phyloP scores from a whole-genome alignment of 2,888 invertebrate species.

The Anthophora plumipes region DNA sequence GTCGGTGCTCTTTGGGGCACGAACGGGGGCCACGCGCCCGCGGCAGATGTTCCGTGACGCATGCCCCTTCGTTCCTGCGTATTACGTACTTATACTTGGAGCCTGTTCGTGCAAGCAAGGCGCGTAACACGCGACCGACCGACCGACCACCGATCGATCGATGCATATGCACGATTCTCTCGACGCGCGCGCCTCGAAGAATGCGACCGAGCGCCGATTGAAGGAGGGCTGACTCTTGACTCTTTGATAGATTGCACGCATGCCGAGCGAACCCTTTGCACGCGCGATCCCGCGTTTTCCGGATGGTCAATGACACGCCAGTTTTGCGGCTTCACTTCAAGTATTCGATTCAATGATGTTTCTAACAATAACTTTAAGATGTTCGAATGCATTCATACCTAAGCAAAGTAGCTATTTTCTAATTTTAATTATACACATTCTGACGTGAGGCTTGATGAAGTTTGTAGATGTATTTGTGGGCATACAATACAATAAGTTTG shows the following conservation, averaged over 20 bases:
- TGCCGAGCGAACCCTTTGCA: constrained; percentile 26
- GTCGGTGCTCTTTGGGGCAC: constrained; percentile 80
- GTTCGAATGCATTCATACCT: no score
- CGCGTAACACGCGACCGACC: constrained; percentile 69
- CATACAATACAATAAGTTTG: no score
- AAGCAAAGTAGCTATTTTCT: no score
- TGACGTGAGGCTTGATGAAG: no score
- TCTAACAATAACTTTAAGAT: no score
- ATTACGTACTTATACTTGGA: constrained; percentile 73
- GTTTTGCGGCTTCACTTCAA: neutral
- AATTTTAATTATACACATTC: no score
- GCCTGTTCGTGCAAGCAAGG: constrained; percentile 60
- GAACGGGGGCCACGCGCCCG: constrained; percentile 77
- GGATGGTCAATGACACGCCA: constrained; percentile 18
- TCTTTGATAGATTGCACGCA: constrained; percentile 59
- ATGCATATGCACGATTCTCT: constrained; percentile 62
- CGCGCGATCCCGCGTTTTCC: constrained; percentile 36
- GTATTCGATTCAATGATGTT: no score
- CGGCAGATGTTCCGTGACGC: constrained; percentile 83
- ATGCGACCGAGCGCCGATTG: constrained; percentile 56
- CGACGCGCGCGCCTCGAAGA: constrained; percentile 56
- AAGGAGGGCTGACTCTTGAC: constrained; percentile 58
- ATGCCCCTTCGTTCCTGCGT: constrained; percentile 75
- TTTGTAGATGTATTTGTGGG: no score
- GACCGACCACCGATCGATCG: constrained; percentile 41